Conservation (phyloP, 2,888 invertebrate genomes). For the Lasius platythorax region DNA sequence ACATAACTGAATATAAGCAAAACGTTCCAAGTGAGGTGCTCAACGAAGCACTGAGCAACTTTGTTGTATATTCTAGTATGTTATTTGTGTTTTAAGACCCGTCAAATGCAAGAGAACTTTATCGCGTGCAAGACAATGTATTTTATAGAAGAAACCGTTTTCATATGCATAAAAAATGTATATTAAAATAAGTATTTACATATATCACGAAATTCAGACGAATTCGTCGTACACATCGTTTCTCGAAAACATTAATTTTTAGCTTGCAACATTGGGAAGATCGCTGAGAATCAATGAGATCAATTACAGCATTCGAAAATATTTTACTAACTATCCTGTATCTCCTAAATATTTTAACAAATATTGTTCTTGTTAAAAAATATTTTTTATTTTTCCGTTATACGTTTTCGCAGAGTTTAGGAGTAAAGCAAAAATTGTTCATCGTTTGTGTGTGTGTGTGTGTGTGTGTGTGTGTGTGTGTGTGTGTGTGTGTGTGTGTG, state of each 20-base stretch:
- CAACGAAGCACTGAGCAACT: slow-evolving; percentile 1
- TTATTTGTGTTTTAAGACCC: slow-evolving; percentile 13
- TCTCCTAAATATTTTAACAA: background rate
- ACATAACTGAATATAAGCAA: slow-evolving; percentile 9
- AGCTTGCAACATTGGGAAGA: no score
- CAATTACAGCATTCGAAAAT: background rate
- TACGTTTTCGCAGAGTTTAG: background rate
- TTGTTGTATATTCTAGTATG: background rate
- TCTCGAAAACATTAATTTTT: background rate
- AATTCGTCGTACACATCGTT: background rate
- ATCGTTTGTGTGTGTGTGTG: background rate
- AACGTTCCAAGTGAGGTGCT: slow-evolving; percentile 2
- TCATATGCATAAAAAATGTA: background rate
- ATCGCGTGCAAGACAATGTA: background rate
- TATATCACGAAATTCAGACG: background rate
- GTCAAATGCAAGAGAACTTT: background rate
- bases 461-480: background rate
- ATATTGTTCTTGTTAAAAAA: background rate
- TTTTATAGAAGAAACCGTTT: background rate
- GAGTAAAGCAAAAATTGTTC: background rate
- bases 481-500: background rate
- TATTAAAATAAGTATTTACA: background rate
- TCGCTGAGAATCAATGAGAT: no score
- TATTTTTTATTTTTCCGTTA: background rate
- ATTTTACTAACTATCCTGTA: background rate